Base-by-base conservation (phyloP, 2,113 vertebrate species). In the Holacanthus passer region DNA sequence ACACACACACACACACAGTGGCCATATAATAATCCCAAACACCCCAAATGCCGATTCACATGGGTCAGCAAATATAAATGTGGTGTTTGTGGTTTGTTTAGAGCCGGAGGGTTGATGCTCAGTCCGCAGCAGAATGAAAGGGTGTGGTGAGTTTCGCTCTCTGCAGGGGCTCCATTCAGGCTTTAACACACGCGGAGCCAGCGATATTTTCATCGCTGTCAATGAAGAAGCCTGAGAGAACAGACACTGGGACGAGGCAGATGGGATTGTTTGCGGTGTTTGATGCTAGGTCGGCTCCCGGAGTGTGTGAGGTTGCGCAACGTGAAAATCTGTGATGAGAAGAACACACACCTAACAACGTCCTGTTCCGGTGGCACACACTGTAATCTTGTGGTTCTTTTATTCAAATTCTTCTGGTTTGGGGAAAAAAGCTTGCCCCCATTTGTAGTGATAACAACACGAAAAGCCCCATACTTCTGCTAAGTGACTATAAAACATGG, bases 251-350 rank as follows among this genome's bases (percentile, higher is more conserved):
- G 88, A 87, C 13, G 35, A 48, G 71, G 82, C 87, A 91, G 88
- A 89, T 87, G 86, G 66, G 66, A 85, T 79, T 92, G 88, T 92
- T 92, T 90, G 82, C 73, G 73, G 84, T 62, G 53, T 67, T 87
- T 81, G 79, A 85, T 79, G 77, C 84, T 71, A 39, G 64, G 73
- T 43, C 74, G 31, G 6, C 35, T 43, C 48, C 64, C 22, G 5
- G 14, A 20, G 2, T 62, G 19, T 69, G 53, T 56, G 45, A 68
- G 56, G 45, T 32, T 55, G 31, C 41, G 27, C 22, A 35, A 52
- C 39, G 37, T n/a, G 27, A 35, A 62, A 64, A 76, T 78, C 45
- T 52, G 59, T 2, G 27, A 64, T 74, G 73, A 72, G 55, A 63
- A 71, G 39, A 56, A 68, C 2, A 73, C 43, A 48, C 53, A 59